Conservation (phyloP, 2,888 invertebrate genomes). For the Cylindroiulus punctatus region DNA sequence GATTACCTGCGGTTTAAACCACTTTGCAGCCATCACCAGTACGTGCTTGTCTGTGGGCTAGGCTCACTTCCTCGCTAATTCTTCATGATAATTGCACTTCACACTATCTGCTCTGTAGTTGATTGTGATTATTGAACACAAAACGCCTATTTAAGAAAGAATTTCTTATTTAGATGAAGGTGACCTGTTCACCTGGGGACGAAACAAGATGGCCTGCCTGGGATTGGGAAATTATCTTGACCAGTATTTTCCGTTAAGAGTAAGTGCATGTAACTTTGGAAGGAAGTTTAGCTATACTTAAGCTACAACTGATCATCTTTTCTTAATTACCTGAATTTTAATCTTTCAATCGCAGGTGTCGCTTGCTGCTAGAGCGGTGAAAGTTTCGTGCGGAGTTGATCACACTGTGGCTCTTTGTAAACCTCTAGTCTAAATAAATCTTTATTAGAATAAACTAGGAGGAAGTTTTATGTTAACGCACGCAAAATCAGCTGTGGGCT, state of each 20-base stretch:
- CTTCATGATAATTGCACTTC: too few species aligned
- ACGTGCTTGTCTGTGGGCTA: constrained; percentile 57
- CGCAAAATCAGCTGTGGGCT: too few species aligned
- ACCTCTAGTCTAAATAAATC: constrained; percentile 67
- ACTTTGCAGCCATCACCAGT: constrained; percentile 83
- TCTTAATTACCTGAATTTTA: neutral
- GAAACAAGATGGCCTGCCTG: constrained; percentile 83
- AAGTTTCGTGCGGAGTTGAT: constrained; percentile 57
- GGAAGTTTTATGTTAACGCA: too few species aligned
- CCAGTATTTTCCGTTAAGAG: constrained; percentile 89
- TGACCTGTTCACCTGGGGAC: constrained; percentile 91
- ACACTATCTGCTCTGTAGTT: too few species aligned
- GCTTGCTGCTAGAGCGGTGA: constrained; percentile 54
- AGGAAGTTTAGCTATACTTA: neutral
- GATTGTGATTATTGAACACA: too few species aligned
- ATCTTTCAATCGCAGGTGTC: constrained; percentile 49
- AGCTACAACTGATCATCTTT: neutral
- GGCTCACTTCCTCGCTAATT: neutral
- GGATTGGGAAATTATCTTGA: constrained; percentile 83
- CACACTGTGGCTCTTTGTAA: constrained; percentile 75
- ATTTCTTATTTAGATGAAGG: constrained; percentile 71
- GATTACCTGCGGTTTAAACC: constrained; percentile 76
- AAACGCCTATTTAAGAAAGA: too few species aligned
- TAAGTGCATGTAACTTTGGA: constrained; percentile 62
- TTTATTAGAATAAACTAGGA: neutral